These are phyloP conservation scores for Callospermophilus lateralis DNA, from an alignment of 2,113 vertebrate genomes.

Conservation along the genomic window DNA sequence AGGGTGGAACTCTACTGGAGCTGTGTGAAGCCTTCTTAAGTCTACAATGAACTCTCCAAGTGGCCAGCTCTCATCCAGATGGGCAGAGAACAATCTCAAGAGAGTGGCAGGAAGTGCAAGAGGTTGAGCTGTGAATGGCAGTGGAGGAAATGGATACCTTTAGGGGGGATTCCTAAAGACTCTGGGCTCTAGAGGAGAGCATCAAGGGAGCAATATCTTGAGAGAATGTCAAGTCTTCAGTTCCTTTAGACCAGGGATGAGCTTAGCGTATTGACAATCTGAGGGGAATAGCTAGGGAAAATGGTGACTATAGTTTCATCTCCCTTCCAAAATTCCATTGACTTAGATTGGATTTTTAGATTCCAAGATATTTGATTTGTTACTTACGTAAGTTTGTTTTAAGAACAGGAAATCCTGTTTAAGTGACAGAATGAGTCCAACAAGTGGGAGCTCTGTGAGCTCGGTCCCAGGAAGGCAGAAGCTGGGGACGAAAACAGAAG, in stretches of 20 bases:
- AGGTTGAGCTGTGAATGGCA: neutral
- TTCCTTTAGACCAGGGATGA: neutral
- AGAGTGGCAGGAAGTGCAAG: neutral
- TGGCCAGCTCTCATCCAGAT: neutral
- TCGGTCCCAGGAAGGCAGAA: neutral
- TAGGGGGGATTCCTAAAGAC: neutral
- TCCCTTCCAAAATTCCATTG: neutral
- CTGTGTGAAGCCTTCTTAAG: neutral
- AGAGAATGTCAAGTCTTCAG: neutral
- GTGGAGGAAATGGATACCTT: neutral
- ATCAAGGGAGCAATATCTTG: neutral
- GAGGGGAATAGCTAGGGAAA: neutral
- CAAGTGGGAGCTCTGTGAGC: neutral
- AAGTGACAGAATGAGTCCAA: neutral
- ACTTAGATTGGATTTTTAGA: neutral
- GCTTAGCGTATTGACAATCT: neutral
- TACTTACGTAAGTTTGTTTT: neutral
- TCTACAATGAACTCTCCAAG: neutral
- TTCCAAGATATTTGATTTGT: constrained; percentile 23
- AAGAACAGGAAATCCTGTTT: neutral
- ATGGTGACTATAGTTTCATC: neutral
- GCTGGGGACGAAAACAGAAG: neutral
- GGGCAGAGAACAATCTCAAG: neutral
- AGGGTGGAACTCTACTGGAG: fast-evolving
- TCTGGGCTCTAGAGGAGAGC: neutral